Base-by-base conservation (phyloP, 30 jellyfish, hydroid and myxozoan genomes). In the Mastigias papua region DNA sequence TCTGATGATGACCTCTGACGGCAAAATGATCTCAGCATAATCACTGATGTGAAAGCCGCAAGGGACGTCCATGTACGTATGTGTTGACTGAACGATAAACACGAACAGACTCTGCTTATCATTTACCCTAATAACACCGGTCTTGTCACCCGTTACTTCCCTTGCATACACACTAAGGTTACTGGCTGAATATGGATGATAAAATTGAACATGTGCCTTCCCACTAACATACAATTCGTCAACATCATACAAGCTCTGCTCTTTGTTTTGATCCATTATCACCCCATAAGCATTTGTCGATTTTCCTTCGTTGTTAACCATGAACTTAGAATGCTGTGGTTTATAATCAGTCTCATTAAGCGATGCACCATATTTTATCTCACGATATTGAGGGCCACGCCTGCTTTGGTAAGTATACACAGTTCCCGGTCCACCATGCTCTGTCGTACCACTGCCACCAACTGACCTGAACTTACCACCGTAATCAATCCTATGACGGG, bases 51-150 rank as follows among this genome's bases (percentile, higher is more conserved):
- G 73, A 49, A 86, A 86, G 1, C 94, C 94, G 66, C 94, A 86
- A 11, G 94, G 94, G n/a, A 89, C 94, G 46, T 86, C 94, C 88
- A 86, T 74, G 69, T 86, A 86, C 5, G 94, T 86, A 37, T 86
- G 94, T 84, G 94, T 86, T 26, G 94, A 86, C 78, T 86, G 89
- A 6, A 86, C 89, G 30, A 86, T 74, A 61, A 73, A 76, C 23
- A 86, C 89, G 62, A 73, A 86, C 64, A 86, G 84, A 64, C 84
- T 74, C 73, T 86, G 94, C 51, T 86, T 34, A 26, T 86, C 77
- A 32, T 86, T 79, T 4, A 86, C 78, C 46, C 94, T 63, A 46
- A 86, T 48, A 16, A 74, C 89, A 42, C 94, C 94, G 17, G 94
- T 86, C 58, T 86, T 86, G 34, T 86, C 94, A n/a, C 94, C 94